A percentile compares a stretch with the other conserved stretches of the same genome.
Conservation (phyloP, 53 echinoderm and acorn worm genomes). For the Paracentrotus lividus region DNA sequence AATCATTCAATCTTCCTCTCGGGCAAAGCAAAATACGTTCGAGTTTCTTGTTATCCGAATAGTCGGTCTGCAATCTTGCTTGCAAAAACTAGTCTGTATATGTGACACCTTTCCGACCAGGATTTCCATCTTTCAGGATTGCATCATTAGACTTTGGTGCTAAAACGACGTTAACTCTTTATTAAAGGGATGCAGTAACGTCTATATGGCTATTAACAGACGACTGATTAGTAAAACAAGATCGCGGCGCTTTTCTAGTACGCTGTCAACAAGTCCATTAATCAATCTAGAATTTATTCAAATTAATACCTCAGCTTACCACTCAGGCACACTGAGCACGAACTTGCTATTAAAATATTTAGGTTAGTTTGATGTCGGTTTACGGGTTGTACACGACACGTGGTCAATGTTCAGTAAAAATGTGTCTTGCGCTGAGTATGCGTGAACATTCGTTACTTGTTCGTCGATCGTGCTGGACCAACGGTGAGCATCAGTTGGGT, state of each 20-base stretch:
- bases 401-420: too few relatives aligned
- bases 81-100: background rate
- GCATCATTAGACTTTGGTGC: background rate
- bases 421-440: too few relatives aligned
- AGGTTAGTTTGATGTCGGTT: too few relatives aligned
- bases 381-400: too few relatives aligned
- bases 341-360: too few relatives aligned
- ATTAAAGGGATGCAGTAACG: background rate
- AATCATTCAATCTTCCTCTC: background rate
- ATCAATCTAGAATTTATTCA: background rate
- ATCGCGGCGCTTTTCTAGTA: background rate
- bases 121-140: background rate
- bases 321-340: too few relatives aligned
- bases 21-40: background rate
- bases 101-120: background rate
- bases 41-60: background rate
- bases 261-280: background rate
- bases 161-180: background rate
- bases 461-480: too few relatives aligned
- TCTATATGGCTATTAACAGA: background rate
- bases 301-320: too few relatives aligned
- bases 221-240: slow-evolving; percentile 35
- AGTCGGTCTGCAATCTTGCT: background rate
- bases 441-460: too few relatives aligned
- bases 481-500: too few relatives aligned